phyloP scores from a whole-genome alignment of 2,888 invertebrate species.

The Copidosoma aretas region DNA sequence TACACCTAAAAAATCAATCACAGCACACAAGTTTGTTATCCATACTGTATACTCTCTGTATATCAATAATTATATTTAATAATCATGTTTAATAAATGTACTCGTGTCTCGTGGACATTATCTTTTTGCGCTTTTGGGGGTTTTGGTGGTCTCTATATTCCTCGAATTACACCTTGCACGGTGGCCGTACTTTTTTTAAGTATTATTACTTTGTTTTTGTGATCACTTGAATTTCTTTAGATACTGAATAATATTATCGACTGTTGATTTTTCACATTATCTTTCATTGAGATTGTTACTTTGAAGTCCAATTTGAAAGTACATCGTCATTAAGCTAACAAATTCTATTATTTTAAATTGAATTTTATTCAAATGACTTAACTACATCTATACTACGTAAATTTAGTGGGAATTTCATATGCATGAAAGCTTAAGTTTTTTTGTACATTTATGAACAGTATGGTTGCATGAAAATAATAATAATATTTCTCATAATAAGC shows the following conservation, averaged over 20 bases:
- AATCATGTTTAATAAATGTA: slow-evolving; percentile 63
- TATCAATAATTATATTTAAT: slow-evolving; percentile 59
- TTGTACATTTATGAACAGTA: slow-evolving; percentile 9
- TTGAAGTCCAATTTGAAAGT: too few relatives aligned
- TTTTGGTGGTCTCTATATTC: slow-evolving; percentile 58
- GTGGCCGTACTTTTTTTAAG: slow-evolving; percentile 60
- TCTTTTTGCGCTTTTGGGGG: slow-evolving; percentile 61
- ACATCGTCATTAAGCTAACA: too few relatives aligned
- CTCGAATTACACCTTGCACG: slow-evolving; percentile 56
- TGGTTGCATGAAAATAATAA: slow-evolving; percentile 29
- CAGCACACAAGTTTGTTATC: slow-evolving; percentile 33
- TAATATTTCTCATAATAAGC: slow-evolving; percentile 6
- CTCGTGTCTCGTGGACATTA: slow-evolving; percentile 62
- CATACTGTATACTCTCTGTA: slow-evolving; percentile 53
- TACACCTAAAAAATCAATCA: not conserved
- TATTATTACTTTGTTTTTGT: too few relatives aligned
- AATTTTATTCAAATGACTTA: slow-evolving; percentile 27
- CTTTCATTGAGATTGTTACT: too few relatives aligned
- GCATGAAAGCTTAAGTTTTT: slow-evolving; percentile 31
- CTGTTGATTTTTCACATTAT: too few relatives aligned
- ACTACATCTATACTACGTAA: slow-evolving; percentile 25
- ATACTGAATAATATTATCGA: too few relatives aligned
- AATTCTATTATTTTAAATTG: not conserved
- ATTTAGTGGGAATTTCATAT: slow-evolving; percentile 22
- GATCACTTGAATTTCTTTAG: too few relatives aligned